Conservation (phyloP, 2,888 invertebrate genomes). For the Tanytarsus gracilentus region DNA sequence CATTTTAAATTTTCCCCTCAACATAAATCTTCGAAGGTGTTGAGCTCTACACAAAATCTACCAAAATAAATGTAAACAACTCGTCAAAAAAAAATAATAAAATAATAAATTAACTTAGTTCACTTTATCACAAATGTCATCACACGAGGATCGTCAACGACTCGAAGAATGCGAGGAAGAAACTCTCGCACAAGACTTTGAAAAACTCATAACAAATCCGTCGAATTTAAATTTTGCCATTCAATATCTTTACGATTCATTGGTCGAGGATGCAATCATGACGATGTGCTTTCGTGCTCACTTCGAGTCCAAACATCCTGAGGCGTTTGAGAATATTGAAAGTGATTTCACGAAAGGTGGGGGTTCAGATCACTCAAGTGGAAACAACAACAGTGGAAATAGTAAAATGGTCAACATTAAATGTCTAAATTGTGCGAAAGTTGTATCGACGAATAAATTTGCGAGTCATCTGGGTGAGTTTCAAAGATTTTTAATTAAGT, state of each 20-base stretch:
- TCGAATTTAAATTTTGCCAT: not conserved
- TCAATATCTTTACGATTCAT: not conserved
- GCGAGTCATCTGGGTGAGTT: too few species aligned
- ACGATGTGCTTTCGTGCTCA: not conserved
- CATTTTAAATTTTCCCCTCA: too few species aligned
- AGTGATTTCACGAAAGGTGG: not conserved
- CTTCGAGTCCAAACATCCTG: not conserved
- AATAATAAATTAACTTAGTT: too few species aligned
- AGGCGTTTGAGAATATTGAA: not conserved
- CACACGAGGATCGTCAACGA: not conserved
- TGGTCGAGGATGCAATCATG: not conserved
- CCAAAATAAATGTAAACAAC: too few species aligned
- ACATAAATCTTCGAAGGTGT: too few species aligned
- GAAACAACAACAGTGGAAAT: not conserved
- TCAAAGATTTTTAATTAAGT: too few species aligned
- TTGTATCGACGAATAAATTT: constrained; percentile 13
- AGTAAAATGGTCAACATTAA: constrained; percentile 13
- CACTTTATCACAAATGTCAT: not conserved
- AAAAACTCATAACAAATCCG: not conserved
- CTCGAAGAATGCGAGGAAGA: not conserved
- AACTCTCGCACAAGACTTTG: not conserved
- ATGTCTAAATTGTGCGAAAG: constrained; percentile 19
- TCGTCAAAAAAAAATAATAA: too few species aligned
- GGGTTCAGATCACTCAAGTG: too few species aligned
- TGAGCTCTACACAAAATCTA: too few species aligned